Percentiles rank a stretch among this genome's conserved stretches.
Conservation (phyloP, 2,888 invertebrate species). For the Thereva unica region DNA sequence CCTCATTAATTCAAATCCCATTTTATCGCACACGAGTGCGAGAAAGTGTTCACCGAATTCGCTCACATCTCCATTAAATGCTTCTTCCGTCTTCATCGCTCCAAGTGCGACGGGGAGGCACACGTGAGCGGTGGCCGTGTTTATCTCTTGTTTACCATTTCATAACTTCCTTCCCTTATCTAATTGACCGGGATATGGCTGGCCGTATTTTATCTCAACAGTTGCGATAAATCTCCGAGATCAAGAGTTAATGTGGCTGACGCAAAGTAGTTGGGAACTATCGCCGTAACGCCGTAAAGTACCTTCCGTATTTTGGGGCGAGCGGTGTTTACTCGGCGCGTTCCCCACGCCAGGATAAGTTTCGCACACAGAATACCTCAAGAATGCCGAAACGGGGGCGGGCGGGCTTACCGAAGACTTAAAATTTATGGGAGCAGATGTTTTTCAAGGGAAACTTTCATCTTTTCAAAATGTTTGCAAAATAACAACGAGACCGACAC, state of each 20-base stretch:
- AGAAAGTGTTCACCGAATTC: too few species aligned
- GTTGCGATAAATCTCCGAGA: constrained; percentile 9
- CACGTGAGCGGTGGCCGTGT: neutral
- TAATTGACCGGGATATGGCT: neutral
- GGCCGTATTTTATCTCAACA: neutral
- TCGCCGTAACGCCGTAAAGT: neutral
- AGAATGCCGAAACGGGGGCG: neutral
- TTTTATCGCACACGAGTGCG: too few species aligned
- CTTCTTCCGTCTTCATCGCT: too few species aligned
- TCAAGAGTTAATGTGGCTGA: constrained; percentile 25
- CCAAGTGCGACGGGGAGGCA: too few species aligned
- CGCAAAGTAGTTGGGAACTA: constrained; percentile 2
- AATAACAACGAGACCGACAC: constrained; percentile 15
- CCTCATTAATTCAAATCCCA: too few species aligned
- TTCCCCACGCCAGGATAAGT: constrained; percentile 9
- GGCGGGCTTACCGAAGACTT: constrained; percentile 3
- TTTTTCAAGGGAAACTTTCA: constrained; percentile 19
- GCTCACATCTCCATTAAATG: too few species aligned
- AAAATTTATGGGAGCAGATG: constrained; percentile 32
- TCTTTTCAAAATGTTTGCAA: constrained; percentile 19
- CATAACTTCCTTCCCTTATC: neutral
- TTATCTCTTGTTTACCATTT: neutral
- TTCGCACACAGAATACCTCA: constrained; percentile 9
- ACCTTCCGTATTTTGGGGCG: constrained; percentile 4
- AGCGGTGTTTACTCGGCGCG: too few species aligned